Evolutionary conservation across 35 echinoderm and acorn worm genomes (phyloP), one percentile per base, ranked within the genome.

Genomic region (Lytechinus pictus): DNA sequence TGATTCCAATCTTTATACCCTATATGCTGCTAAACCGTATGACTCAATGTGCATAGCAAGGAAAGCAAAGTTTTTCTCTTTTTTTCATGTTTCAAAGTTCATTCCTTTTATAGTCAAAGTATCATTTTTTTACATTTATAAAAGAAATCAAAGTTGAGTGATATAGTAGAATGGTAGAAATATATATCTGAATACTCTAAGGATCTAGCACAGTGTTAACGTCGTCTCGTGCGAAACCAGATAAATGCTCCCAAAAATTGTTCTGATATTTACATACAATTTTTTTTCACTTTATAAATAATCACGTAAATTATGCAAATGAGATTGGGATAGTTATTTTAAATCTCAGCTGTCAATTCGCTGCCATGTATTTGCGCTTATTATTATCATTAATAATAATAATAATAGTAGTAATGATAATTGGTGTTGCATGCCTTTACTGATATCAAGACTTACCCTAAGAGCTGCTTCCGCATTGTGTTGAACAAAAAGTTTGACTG

Each of bases 391-490:
- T n/a, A n/a, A n/a, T n/a, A n/a, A n/a, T n/a, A n/a, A n/a, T n/a
- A n/a, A n/a, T n/a, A n/a, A n/a, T n/a, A n/a, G n/a, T n/a, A n/a
- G n/a, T n/a, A 44, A 44, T 44, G 2, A 44, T 44, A 44, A 44
- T 44, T 44, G 33, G 0, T 44, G 33, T 44, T 44, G 33, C 33
- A 44, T 44, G 33, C 2, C 33, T 44, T 44, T 0, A 44, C 33
- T 44, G 33, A 13, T 58, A 90, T 52, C 10, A 55, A 54, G 27
- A 93, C 96, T 96, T 95, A 96, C 96, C 98, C 92, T 94, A 7
- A 96, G 95, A 16, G 89, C 54, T 94, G 94, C 91, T 91, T 99
- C 98, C 28, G 97, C 98, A 87, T 97, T 96, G 90, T 99, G 98
- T 92, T 95, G 95, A 52, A 99, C 98, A 52, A 96, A n/a, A 10